These are phyloP conservation scores for Oxyruncus cristatus DNA, from an alignment of 2,113 vertebrate species.

Conservation along the genomic window DNA sequence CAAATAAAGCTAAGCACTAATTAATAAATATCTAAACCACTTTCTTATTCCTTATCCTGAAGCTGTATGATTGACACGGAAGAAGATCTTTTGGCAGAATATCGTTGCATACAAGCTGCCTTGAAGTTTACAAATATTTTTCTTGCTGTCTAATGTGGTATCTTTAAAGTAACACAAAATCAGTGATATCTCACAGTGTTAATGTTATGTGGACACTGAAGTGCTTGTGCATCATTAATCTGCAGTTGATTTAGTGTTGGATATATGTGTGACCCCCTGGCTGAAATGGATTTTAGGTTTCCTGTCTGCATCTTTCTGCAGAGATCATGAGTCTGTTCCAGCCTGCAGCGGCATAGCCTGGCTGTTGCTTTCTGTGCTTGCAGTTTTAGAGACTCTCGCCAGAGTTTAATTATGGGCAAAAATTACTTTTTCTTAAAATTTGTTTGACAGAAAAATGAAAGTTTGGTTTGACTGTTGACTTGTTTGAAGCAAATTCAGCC, in stretches of 20 bases:
- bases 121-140: conserved; percentile 7
- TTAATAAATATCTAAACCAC: conserved; percentile 33
- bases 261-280: not conserved
- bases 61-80: not conserved
- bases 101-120: not conserved
- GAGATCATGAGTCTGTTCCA: not conserved
- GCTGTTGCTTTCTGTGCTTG: not conserved
- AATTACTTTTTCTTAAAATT: not conserved
- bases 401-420: not conserved
- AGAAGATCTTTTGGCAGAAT: not conserved
- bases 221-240: not conserved
- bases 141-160: not conserved
- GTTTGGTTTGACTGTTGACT: not conserved
- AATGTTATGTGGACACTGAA: not conserved
- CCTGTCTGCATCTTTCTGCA: not conserved
- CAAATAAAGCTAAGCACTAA: conserved; percentile 44
- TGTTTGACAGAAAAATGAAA: not conserved
- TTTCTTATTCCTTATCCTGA: not conserved
- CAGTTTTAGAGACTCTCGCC: not conserved
- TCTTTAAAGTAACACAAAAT: not conserved
- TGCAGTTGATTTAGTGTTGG: not conserved
- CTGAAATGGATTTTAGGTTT: not conserved
- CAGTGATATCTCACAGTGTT: not conserved
- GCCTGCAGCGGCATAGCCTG: not conserved
- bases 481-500: not conserved